phyloP scores from a whole-genome alignment of 2,113 vertebrate species.

The Formicarius rufipectus region DNA sequence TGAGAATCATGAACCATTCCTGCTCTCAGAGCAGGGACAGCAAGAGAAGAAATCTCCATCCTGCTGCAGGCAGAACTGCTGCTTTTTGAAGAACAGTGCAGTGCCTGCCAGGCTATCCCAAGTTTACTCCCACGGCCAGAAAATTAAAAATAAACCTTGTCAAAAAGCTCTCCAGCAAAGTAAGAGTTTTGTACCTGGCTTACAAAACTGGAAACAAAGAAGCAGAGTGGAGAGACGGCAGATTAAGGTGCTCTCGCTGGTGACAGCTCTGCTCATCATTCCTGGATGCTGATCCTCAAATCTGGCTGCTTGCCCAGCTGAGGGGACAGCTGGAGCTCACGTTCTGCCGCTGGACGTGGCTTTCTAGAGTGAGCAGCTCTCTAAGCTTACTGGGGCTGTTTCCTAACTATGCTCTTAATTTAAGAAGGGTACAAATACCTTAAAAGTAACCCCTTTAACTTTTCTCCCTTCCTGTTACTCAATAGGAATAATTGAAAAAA shows the following conservation, averaged over 20 bases:
- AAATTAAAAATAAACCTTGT: conserved; percentile 27
- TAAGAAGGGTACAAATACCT: background rate
- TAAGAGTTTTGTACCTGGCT: conserved; percentile 22
- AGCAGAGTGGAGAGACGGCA: background rate
- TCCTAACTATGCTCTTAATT: background rate
- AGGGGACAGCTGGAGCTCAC: background rate
- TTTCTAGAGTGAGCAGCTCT: background rate
- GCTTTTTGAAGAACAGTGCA: background rate
- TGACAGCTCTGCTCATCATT: background rate
- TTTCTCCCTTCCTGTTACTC: background rate
- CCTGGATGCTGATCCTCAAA: background rate
- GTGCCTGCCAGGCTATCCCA: background rate
- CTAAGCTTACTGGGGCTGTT: background rate
- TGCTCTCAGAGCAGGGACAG: background rate
- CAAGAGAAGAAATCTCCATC: background rate
- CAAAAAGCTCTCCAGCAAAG: background rate
- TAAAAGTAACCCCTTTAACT: background rate
- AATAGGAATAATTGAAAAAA: background rate
- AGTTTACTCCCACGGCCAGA: background rate
- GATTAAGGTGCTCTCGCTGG: background rate
- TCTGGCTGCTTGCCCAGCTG: background rate
- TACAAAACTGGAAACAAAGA: background rate
- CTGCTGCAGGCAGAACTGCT: background rate
- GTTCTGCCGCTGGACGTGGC: background rate
- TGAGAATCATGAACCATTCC: background rate